These are phyloP conservation scores for Hirudinaria manillensis DNA, from an alignment of 2,888 invertebrate genomes.

Conservation along the genomic window DNA sequence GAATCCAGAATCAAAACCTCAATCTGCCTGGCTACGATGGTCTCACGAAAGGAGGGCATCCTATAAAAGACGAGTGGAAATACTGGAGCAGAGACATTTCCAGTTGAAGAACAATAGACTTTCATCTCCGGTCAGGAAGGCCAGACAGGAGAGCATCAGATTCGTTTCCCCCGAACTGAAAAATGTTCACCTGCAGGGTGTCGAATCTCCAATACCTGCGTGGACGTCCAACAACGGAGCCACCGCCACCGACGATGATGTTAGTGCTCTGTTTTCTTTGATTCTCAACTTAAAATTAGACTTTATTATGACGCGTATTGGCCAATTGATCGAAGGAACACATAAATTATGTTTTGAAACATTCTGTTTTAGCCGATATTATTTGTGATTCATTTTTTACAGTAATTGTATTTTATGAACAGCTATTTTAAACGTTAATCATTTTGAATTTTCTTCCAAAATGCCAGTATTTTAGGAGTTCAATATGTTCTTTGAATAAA, in stretches of 20 bases:
- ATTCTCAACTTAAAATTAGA: too few relatives aligned
- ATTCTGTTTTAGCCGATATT: too few relatives aligned
- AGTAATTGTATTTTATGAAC: too few relatives aligned
- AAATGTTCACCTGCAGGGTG: conserved; percentile 30
- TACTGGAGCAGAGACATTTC: conserved; percentile 44
- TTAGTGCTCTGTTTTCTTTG: too few relatives aligned
- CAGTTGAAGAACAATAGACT: conserved; percentile 44
- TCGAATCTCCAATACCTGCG: conserved; percentile 24
- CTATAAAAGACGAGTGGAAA: conserved; percentile 44
- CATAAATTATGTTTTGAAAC: too few relatives aligned
- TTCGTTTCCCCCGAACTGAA: conserved; percentile 39
- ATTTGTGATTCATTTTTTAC: too few relatives aligned
- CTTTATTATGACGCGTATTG: too few relatives aligned
- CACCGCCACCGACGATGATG: conserved; percentile 22
- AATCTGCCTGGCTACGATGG: conserved; percentile 41
- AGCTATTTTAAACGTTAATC: too few relatives aligned
- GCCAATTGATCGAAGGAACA: too few relatives aligned
- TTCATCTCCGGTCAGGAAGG: conserved; percentile 51
- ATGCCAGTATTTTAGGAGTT: too few relatives aligned
- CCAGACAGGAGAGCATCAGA: conserved; percentile 41
- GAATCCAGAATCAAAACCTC: conserved; percentile 17
- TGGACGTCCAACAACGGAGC: conserved; percentile 25
- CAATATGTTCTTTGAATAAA: too few relatives aligned
- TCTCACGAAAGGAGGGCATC: conserved; percentile 46
- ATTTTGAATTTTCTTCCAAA: too few relatives aligned